Evolutionary conservation across 2,888 invertebrate species (phyloP), one percentile per base, ranked within the genome.

Genomic region (Encarsia formosa): DNA sequence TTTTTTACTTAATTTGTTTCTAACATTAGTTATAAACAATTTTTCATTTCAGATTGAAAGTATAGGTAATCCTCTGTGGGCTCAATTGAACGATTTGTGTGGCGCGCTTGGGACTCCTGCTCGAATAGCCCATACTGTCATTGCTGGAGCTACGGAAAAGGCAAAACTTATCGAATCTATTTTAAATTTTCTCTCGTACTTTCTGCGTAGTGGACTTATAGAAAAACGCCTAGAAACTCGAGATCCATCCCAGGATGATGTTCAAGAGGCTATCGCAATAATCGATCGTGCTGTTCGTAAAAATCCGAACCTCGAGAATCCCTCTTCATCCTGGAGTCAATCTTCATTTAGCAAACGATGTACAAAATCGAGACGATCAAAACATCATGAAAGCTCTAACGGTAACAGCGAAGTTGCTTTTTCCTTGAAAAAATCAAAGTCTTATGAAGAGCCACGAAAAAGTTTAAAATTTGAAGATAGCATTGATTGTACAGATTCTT

Each of bases 31-130:
- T 9, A 29, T 8, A 13, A 29, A n/a, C n/a, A n/a, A n/a, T 34
- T n/a, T 9, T 9, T 34, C 34, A 5, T 9, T 34, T 34, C 54
- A 73, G 73, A 57, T 71, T 49, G 77, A 78, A 9, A 77, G 81
- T 72, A 64, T 83, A 54, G 79, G 81, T 4, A 94, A 93, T 75
- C 91, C 91, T 0, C 74, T 93, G 1, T 92, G 93, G 93, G 90
- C 90, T 0, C 94, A 95, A 66, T 78, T 94, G 57, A 83, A 86
- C 26, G 92, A 94, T 69, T 76, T 94, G 22, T 88, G 87, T 68
- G 94, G 91, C n/a, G 87, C 87, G 45, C 81, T 90, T 37, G 92
- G 90, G 2, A 82, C 81, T 70, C 91, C 91, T 0, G 79, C 85
- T 0, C 84, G 86, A 69, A 77, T 88, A 31, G 84, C 90, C 0